phyloP scores from a whole-genome alignment of 2,113 vertebrate species.

The Silurus meridionalis region DNA sequence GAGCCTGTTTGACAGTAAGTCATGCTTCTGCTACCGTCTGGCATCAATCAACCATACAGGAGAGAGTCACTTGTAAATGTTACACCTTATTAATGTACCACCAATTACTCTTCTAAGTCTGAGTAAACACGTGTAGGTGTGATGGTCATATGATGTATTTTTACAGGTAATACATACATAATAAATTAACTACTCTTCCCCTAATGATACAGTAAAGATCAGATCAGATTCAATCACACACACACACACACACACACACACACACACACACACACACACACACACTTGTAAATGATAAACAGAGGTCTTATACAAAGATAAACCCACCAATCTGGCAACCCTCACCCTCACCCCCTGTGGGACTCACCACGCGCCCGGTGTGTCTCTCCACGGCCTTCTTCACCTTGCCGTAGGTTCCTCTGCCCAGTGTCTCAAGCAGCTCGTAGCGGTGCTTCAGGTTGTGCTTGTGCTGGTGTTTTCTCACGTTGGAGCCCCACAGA shows the following conservation, averaged over 20 bases:
- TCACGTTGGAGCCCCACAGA: constrained; percentile 63
- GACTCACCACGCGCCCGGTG: constrained; percentile 84
- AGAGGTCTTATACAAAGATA: not conserved
- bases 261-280: not conserved
- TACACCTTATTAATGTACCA: too few species aligned
- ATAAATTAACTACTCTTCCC: too few species aligned
- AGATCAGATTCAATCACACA: not conserved
- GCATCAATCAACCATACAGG: not conserved
- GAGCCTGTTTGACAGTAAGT: not conserved
- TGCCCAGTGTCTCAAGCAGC: constrained; percentile 84
- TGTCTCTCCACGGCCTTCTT: constrained; percentile 84
- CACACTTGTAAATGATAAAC: not conserved
- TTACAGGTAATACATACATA: too few species aligned
- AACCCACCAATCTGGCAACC: not conserved
- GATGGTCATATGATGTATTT: too few species aligned
- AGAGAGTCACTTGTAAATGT: not conserved
- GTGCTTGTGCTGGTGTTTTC: constrained; percentile 87
- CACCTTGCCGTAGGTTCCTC: constrained; percentile 88
- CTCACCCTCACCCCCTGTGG: not conserved
- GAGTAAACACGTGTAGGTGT: too few species aligned
- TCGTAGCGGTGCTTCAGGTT: constrained; percentile 90
- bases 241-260: not conserved
- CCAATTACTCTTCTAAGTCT: too few species aligned
- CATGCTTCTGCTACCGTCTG: not conserved
- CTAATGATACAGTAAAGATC: not conserved